Evolutionary conservation across 2,888 invertebrate species (phyloP).

Genomic region (Glyphotaelius pellucidus): DNA sequence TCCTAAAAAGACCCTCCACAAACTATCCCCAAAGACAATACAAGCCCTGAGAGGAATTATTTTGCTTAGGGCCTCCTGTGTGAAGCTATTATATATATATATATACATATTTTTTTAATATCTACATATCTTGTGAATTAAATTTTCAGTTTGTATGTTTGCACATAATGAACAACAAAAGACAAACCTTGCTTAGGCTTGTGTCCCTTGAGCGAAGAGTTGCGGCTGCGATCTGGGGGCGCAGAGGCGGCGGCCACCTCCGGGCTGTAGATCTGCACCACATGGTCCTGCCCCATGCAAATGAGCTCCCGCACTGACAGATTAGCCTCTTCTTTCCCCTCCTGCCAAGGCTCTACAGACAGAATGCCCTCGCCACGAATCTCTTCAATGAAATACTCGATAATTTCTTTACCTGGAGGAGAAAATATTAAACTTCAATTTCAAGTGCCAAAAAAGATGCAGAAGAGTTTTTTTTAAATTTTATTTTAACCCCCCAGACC

Average conservation of each 20-base stretch:
- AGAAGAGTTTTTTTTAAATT: neutral
- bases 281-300: slow-evolving; percentile 71
- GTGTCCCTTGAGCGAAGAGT: slow-evolving; percentile 61
- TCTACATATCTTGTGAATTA: neutral
- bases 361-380: slow-evolving; percentile 86
- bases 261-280: slow-evolving; percentile 67
- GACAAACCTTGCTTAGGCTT: slow-evolving; percentile 60
- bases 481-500: too few species aligned
- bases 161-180: neutral
- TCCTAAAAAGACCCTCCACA: too few species aligned
- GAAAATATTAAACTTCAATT: slow-evolving; percentile 47
- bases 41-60: too few species aligned
- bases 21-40: too few species aligned
- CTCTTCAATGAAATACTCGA: slow-evolving; percentile 91
- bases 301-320: slow-evolving; percentile 70
- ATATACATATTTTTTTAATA: too few species aligned
- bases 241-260: slow-evolving; percentile 51
- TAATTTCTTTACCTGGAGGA: slow-evolving; percentile 90
- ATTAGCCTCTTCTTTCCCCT: slow-evolving; percentile 70
- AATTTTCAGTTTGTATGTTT: neutral
- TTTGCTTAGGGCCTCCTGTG: too few species aligned
- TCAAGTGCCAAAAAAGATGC: neutral
- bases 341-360: slow-evolving; percentile 80
- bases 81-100: too few species aligned
- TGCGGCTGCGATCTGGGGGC: slow-evolving; percentile 56